Percentiles rank a stretch among this genome's conserved stretches.
Conservation (phyloP, 1,140 invertebrate species). For the Ruditapes philippinarum region DNA sequence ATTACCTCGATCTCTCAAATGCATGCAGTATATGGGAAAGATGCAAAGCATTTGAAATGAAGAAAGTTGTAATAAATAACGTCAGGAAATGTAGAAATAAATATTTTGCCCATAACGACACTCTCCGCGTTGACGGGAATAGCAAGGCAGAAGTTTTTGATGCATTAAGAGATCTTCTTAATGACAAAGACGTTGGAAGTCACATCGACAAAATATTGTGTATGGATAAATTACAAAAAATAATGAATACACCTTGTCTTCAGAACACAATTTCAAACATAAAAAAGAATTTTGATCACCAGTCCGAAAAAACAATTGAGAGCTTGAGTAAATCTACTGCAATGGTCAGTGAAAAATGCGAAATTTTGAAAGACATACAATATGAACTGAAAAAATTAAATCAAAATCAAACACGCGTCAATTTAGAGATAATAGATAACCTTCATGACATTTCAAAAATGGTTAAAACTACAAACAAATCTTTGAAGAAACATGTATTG, state of each 20-base stretch:
- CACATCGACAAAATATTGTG: not conserved
- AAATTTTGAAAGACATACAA: not conserved
- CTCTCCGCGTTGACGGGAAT: not conserved
- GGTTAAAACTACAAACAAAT: not conserved
- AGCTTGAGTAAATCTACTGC: not conserved
- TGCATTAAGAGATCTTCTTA: not conserved
- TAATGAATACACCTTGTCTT: not conserved
- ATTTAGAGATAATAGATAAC: not conserved
- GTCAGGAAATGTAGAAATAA: not conserved
- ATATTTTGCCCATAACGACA: not conserved
- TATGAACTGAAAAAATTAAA: not conserved
- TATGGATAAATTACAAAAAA: not conserved
- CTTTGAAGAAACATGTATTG: too few species aligned
- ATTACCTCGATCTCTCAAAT: not conserved
- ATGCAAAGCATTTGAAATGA: not conserved
- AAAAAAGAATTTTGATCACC: not conserved
- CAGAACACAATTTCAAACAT: not conserved
- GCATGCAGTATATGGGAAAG: not conserved
- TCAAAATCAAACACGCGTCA: not conserved
- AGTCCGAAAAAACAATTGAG: not conserved
- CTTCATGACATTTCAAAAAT: not conserved
- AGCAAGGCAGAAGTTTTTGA: not conserved
- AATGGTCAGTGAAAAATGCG: not conserved
- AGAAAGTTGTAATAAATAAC: not conserved
- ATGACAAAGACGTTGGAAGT: not conserved